These are phyloP conservation scores for Penaeus japonicus DNA, from an alignment of 1,140 invertebrate genomes.

Conservation along the genomic window DNA sequence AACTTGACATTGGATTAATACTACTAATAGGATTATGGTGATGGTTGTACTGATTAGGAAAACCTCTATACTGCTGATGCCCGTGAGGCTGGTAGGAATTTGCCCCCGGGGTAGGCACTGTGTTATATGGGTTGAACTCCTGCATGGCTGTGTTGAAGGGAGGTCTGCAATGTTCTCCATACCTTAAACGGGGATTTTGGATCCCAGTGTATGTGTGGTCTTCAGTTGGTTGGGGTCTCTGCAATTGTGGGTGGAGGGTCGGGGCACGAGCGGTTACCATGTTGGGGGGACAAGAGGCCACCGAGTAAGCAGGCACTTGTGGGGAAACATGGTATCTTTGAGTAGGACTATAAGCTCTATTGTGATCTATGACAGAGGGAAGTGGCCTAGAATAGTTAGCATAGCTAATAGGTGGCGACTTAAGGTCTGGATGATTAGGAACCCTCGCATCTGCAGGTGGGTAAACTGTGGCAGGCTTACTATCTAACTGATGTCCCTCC, in stretches of 20 bases:
- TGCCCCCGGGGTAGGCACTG: slow-evolving; percentile 6
- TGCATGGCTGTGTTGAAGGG: slow-evolving; percentile 44
- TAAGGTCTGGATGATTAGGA: slow-evolving; percentile 50
- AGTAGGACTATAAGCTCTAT: slow-evolving; percentile 47
- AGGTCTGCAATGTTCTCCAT: slow-evolving; percentile 23
- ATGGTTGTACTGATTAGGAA: slow-evolving; percentile 20
- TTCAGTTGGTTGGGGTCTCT: slow-evolving; percentile 40
- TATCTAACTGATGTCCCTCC: slow-evolving; percentile 37
- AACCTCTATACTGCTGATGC: slow-evolving; percentile 28
- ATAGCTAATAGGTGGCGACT: slow-evolving; percentile 50
- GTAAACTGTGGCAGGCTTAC: slow-evolving; percentile 37
- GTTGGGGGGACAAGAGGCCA: slow-evolving; percentile 40
- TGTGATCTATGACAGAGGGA: slow-evolving; percentile 34
- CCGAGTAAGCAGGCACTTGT: slow-evolving; percentile 31
- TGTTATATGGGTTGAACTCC: slow-evolving; percentile 46
- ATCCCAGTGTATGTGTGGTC: slow-evolving; percentile 42
- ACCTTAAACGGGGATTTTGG: slow-evolving; percentile 11
- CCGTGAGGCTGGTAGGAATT: slow-evolving; percentile 19
- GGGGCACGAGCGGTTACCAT: slow-evolving; percentile 30
- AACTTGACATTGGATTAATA: background rate
- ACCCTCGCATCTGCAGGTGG: slow-evolving; percentile 24
- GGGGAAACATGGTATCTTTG: slow-evolving; percentile 31
- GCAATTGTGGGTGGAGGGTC: slow-evolving; percentile 21
- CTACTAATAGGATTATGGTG: background rate
- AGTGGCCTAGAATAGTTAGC: slow-evolving; percentile 43